Evolutionary conservation across 2,797 vertebrate genomes (phyloP).

Genomic region (Eurystomus glaucurus): DNA sequence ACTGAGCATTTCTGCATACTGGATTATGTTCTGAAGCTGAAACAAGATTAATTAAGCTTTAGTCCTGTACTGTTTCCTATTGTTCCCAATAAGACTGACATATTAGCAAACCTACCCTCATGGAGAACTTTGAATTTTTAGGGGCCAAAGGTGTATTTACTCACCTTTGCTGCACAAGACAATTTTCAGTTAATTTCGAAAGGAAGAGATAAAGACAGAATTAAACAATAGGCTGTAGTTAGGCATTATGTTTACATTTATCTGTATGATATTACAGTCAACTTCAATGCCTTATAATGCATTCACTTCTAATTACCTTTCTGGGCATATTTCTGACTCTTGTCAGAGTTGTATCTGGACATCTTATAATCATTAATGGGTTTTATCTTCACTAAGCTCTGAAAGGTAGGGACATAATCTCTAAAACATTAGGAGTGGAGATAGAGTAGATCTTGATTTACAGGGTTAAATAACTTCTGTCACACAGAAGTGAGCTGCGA

Average conservation of each 20-base stretch:
- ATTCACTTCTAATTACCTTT: neutral
- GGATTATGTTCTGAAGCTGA: neutral
- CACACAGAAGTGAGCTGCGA: neutral
- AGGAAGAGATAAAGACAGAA: neutral
- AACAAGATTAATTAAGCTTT: neutral
- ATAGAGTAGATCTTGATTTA: neutral
- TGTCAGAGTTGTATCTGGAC: neutral
- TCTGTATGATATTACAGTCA: neutral
- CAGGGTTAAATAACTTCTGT: neutral
- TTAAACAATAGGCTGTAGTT: neutral
- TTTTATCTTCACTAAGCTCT: conserved; percentile 21
- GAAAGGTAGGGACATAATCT: neutral
- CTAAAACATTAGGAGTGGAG: neutral
- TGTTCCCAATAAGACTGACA: neutral
- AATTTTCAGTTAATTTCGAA: neutral
- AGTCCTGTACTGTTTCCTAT: neutral
- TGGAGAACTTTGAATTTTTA: neutral
- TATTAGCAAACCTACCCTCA: neutral
- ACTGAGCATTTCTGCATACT: neutral
- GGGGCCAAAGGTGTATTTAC: neutral
- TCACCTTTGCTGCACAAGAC: neutral
- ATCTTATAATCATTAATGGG: conserved; percentile 17
- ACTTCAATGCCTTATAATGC: neutral
- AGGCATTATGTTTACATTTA: conserved; percentile 1
- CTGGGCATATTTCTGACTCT: neutral